Conservation (phyloP, 2,888 invertebrate genomes). For the Rhagonycha lutea region DNA sequence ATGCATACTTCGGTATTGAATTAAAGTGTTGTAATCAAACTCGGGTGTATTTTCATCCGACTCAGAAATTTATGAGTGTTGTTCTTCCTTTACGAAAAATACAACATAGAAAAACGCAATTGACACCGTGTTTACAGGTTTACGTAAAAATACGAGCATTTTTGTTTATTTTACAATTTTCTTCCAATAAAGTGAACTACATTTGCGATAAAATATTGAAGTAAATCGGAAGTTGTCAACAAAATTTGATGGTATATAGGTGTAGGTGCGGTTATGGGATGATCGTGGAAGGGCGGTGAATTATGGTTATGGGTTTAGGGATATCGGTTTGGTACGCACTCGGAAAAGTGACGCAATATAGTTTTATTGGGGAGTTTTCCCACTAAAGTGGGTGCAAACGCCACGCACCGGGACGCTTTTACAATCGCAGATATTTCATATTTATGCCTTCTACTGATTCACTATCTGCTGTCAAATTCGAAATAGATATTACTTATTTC, state of each 20-base stretch:
- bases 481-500: conserved; percentile 49
- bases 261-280: conserved; percentile 42
- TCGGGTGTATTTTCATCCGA: conserved; percentile 42
- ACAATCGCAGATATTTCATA: conserved; percentile 50
- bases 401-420: conserved; percentile 37
- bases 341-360: conserved; percentile 32
- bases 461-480: conserved; percentile 45
- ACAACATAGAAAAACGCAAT: conserved; percentile 55
- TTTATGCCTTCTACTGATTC: conserved; percentile 52
- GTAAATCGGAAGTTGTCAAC: conserved; percentile 33
- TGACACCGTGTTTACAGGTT: conserved; percentile 55
- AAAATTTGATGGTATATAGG: conserved; percentile 47
- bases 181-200: conserved; percentile 10
- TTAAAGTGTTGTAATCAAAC: conserved; percentile 55
- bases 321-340: conserved; percentile 35
- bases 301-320: conserved; percentile 48
- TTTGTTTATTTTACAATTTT: conserved; percentile 31
- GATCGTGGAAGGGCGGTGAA: conserved; percentile 42
- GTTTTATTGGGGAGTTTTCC: conserved; percentile 35
- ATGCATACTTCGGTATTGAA: conserved; percentile 57
- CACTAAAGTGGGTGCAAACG: conserved; percentile 37
- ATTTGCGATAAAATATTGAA: conserved; percentile 21
- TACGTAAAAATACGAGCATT: conserved; percentile 43
- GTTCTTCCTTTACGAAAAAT: conserved; percentile 44
- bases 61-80: conserved; percentile 51